phyloP scores from a whole-genome alignment of 2,113 vertebrate species.

The Potamarius usumacintae region DNA sequence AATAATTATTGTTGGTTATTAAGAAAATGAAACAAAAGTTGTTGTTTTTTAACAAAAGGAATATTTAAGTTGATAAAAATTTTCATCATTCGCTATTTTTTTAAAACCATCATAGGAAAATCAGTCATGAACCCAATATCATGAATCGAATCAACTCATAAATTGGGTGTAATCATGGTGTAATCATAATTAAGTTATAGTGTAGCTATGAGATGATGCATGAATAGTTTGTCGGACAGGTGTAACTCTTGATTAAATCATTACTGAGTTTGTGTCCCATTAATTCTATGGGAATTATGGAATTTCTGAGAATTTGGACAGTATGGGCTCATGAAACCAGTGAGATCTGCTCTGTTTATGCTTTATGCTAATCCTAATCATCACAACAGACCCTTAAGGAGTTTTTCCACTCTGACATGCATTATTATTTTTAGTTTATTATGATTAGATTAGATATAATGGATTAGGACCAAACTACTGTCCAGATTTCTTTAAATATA shows the following conservation, averaged over 20 bases:
- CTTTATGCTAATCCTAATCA: neutral
- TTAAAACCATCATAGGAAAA: no score
- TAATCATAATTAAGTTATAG: neutral
- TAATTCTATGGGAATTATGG: neutral
- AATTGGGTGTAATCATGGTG: no score
- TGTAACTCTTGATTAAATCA: neutral
- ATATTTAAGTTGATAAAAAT: no score
- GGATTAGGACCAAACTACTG: neutral
- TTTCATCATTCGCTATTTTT: no score
- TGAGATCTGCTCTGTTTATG: neutral
- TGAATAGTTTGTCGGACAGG: no score
- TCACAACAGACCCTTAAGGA: neutral
- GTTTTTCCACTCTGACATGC: neutral
- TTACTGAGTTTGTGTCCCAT: neutral
- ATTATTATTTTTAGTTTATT: neutral
- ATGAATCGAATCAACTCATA: no score
- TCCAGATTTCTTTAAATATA: neutral
- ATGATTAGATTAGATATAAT: neutral
- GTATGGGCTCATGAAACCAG: neutral
- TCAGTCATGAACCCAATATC: no score
- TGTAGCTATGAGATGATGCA: neutral
- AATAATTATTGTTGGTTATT: no score
- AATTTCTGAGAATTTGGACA: neutral
- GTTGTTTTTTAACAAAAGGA: no score
- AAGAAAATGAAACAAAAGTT: no score